Conservation (phyloP, 2,888 invertebrate genomes). For the Zaprionus lineosus region DNA sequence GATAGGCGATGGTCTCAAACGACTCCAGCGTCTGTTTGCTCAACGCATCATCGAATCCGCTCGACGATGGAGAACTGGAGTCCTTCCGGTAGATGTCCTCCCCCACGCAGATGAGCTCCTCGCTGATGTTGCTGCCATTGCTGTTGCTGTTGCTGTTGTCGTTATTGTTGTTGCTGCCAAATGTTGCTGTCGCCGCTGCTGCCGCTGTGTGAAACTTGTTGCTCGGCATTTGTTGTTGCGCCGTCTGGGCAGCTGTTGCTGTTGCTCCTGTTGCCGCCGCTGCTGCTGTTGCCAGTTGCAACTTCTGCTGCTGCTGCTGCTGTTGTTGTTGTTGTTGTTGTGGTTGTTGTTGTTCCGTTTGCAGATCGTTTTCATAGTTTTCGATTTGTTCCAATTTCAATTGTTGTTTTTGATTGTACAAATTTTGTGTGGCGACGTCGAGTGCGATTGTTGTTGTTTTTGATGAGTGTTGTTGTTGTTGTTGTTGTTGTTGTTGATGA, state of each 20-base stretch:
- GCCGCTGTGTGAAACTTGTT: constrained; percentile 21
- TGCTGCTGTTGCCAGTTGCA: constrained; percentile 45
- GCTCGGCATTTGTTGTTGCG: constrained; percentile 42
- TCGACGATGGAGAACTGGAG: constrained; percentile 75
- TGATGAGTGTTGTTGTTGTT: constrained; percentile 53
- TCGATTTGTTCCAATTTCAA: constrained; percentile 81
- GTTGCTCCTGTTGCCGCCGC: constrained; percentile 41
- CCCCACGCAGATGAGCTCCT: constrained; percentile 69
- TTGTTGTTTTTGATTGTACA: constrained; percentile 80
- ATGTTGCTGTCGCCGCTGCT: constrained; percentile 19
- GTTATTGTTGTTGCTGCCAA: constrained; percentile 16
- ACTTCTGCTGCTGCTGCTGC: constrained; percentile 43
- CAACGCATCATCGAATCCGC: constrained; percentile 77
- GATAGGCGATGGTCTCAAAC: constrained; percentile 82
- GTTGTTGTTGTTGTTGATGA: constrained; percentile 52
- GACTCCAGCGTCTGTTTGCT: constrained; percentile 80
- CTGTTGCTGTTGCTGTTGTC: constrained; percentile 28
- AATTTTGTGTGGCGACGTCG: constrained; percentile 78
- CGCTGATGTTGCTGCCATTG: constrained; percentile 54
- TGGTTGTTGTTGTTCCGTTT: constrained; percentile 68
- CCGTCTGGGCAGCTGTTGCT: constrained; percentile 20
- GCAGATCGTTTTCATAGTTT: constrained; percentile 79
- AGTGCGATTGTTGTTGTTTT: constrained; percentile 58
- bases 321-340: constrained; percentile 39
- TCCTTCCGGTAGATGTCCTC: constrained; percentile 80